Evolutionary conservation across 1,140 invertebrate genomes (phyloP).

Genomic region (Meloidogyne hapla): DNA sequence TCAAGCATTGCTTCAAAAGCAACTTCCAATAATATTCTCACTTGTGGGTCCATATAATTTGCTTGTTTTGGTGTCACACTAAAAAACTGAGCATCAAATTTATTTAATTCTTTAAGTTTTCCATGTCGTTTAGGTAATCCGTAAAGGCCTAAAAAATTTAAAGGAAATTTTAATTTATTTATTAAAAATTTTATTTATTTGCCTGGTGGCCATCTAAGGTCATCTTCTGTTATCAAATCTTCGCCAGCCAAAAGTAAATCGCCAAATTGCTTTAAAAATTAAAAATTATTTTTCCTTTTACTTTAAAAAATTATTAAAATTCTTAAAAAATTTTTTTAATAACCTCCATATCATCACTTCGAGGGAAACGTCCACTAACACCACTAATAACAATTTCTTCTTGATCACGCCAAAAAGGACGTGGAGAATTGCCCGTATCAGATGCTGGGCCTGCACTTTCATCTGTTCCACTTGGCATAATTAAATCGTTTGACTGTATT

Average conservation of each 20-base stretch:
- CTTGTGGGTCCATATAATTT: slow-evolving; percentile 89
- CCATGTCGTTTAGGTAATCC: slow-evolving; percentile 81
- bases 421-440: slow-evolving; percentile 28
- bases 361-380: slow-evolving; percentile 83
- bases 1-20: slow-evolving; percentile 91
- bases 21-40: slow-evolving; percentile 84
- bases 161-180: background rate
- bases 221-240: slow-evolving; percentile 84
- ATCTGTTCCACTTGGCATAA: slow-evolving; percentile 39
- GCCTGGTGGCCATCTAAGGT: slow-evolving; percentile 74
- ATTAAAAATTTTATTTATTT: background rate
- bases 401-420: slow-evolving; percentile 60
- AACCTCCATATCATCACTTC: slow-evolving; percentile 78
- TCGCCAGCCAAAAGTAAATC: slow-evolving; percentile 79
- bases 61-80: slow-evolving; percentile 74
- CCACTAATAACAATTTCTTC: slow-evolving; percentile 85
- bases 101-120: slow-evolving; percentile 81
- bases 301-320: background rate
- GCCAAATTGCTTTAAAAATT: slow-evolving; percentile 73
- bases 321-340: background rate
- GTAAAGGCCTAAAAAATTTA: slow-evolving; percentile 69
- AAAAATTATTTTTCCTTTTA: background rate
- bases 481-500: slow-evolving; percentile 23
- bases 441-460: slow-evolving; percentile 57
- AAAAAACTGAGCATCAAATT: slow-evolving; percentile 71